Percentiles rank a stretch among this genome's conserved stretches.
Evolutionary conservation across 2,113 vertebrate genomes (phyloP).

Genomic region (Xenus cinereus): DNA sequence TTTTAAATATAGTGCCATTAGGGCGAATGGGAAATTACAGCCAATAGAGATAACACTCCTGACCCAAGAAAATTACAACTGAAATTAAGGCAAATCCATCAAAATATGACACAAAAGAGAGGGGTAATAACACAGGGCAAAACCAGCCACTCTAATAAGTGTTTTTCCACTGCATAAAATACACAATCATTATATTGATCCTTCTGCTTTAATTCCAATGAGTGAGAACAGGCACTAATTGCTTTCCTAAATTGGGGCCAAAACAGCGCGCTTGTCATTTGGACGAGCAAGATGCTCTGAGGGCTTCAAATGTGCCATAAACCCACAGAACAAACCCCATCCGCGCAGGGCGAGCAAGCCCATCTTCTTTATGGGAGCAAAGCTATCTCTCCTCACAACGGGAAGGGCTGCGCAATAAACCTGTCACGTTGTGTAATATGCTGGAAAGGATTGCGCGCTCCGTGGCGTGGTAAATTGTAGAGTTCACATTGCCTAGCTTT

Average conservation of each 20-base stretch:
- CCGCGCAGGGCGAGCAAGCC: not conserved
- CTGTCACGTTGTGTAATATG: constrained; percentile 28
- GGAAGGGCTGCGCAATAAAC: constrained; percentile 54
- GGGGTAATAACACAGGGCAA: constrained; percentile 38
- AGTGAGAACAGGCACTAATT: constrained; percentile 56
- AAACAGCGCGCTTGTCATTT: constrained; percentile 49
- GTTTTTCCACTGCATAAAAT: constrained; percentile 55
- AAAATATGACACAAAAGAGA: constrained; percentile 52
- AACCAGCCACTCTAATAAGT: constrained; percentile 11
- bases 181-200: constrained; percentile 52
- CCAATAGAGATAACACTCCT: not conserved
- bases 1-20: constrained; percentile 35
- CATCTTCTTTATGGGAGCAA: constrained; percentile 49
- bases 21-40: not conserved
- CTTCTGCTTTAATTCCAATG: constrained; percentile 53
- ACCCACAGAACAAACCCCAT: constrained; percentile 32
- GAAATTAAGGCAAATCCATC: constrained; percentile 50
- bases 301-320: constrained; percentile 57
- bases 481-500: constrained; percentile 38
- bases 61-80: constrained; percentile 40
- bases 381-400: not conserved
- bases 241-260: constrained; percentile 47
- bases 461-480: not conserved
- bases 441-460: constrained; percentile 35
- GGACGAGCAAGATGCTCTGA: constrained; percentile 6